Conservation (phyloP, 2,888 invertebrate genomes). For the Thelaira solivaga region DNA sequence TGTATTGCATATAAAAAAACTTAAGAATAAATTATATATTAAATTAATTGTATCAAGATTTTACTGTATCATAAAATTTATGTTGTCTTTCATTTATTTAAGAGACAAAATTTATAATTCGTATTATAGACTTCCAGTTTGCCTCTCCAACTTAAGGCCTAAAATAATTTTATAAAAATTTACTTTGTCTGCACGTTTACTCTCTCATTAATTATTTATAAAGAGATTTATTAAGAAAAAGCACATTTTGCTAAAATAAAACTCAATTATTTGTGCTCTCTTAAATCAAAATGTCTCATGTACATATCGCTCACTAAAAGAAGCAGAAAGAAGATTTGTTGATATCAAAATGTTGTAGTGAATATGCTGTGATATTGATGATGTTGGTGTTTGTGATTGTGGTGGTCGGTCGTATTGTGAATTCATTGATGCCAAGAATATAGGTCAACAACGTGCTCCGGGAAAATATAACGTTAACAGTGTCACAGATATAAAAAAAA, state of each 20-base stretch:
- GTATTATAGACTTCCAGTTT: too few relatives aligned
- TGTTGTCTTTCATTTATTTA: too few relatives aligned
- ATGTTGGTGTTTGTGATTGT: slow-evolving; percentile 28
- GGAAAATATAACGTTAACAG: slow-evolving; percentile 59
- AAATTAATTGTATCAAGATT: too few relatives aligned
- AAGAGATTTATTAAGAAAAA: background rate
- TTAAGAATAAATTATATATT: too few relatives aligned
- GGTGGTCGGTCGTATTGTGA: too few relatives aligned
- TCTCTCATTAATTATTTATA: background rate
- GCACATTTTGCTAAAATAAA: background rate
- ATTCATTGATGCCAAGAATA: slow-evolving; percentile 74
- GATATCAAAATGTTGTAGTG: slow-evolving; percentile 17
- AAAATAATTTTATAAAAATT: too few relatives aligned
- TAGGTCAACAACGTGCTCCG: slow-evolving; percentile 75
- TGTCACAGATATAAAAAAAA: slow-evolving; percentile 35
- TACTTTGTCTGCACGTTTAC: too few relatives aligned
- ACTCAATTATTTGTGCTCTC: background rate
- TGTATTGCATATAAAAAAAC: too few relatives aligned
- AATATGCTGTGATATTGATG: slow-evolving; percentile 23
- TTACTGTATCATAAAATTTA: too few relatives aligned
- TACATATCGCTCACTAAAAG: too few relatives aligned
- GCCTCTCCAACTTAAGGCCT: background rate
- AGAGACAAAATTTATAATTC: background rate
- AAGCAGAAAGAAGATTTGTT: slow-evolving; percentile 54
- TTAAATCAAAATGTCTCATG: too few relatives aligned